Evolutionary conservation across 2,888 invertebrate species (phyloP), one percentile per base, ranked within the genome.

Genomic region (Nephrotoma guestfalica): DNA sequence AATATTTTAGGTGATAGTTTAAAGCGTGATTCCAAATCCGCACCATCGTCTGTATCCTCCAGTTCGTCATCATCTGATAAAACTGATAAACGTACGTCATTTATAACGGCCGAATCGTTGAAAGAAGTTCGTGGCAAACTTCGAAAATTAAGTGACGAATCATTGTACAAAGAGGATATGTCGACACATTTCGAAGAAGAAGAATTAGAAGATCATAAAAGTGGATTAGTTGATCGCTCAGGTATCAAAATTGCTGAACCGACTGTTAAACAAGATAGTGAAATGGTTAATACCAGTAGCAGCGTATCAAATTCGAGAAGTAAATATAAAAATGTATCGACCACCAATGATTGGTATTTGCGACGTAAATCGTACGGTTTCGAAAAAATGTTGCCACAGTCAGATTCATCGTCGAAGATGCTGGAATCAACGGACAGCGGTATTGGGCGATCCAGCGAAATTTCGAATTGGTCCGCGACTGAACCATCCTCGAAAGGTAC

Each of bases 391-490:
- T 89, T 91, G 13, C 90, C 91, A 15, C 91, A 91, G 0, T 90
- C 90, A 71, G 89, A 89, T 57, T 90, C 90, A 45, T 89, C 90
- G 86, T 90, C 91, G 43, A 90, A 89, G 88, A 92, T 94, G 2
- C 95, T 95, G 90, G 95, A 95, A n/a, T 96, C 95, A 4, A 96
- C 95, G 1, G 96, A 96, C 89, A 96, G 96, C 89, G 96, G 96
- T 0, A 93, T 96, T 88, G 95, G 95, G 88, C 93, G 95, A 89
- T 96, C 95, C 0, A 93, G 94, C 30, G 95, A 96, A 91, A 91
- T 95, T 84, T 93, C 94, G 41, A 90, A 90, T 30, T 92, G 89
- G 90, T 92, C 92, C 5, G 90, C 92, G 40, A 88, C 88, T 13
- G 88, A 88, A 30, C 84, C 43, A 6, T 41, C 87, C 4, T 86